Percentiles rank a stretch among this genome's conserved stretches.
phyloP scores from a whole-genome alignment of 2,797 vertebrate species.

The Sphenopsis melanotis region DNA sequence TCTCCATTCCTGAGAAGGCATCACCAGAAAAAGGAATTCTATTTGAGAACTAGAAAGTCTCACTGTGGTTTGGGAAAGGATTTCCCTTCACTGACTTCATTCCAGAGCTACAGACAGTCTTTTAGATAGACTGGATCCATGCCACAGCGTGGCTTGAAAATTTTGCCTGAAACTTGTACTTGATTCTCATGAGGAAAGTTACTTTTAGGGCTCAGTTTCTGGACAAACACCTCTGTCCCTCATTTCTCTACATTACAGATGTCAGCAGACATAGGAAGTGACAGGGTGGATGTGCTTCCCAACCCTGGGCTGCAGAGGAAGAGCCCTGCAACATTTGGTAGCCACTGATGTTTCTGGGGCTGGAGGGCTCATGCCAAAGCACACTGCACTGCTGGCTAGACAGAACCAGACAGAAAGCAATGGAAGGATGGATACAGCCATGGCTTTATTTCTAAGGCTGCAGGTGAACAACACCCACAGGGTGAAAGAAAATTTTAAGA shows the following conservation, averaged over 20 bases:
- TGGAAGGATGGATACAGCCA: background rate
- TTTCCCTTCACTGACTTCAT: background rate
- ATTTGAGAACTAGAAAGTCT: background rate
- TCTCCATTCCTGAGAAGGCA: background rate
- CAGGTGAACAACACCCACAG: background rate
- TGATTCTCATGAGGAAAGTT: background rate
- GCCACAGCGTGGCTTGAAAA: background rate
- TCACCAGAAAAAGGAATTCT: background rate
- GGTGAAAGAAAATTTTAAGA: background rate
- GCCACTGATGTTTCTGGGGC: fast-evolving
- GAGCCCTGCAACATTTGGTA: background rate
- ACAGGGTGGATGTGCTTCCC: background rate
- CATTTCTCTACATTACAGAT: background rate
- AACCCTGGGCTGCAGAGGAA: background rate
- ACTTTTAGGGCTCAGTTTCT: background rate
- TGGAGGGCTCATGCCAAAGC: background rate
- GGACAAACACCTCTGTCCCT: background rate
- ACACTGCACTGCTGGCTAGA: background rate
- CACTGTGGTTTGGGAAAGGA: background rate
- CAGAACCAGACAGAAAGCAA: background rate
- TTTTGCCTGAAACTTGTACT: background rate
- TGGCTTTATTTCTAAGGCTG: background rate
- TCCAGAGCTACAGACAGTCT: background rate
- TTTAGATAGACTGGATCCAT: background rate
- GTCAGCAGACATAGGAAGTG: background rate